Evolutionary conservation across 2,113 vertebrate species (phyloP).

Genomic region (Xenus cinereus): DNA sequence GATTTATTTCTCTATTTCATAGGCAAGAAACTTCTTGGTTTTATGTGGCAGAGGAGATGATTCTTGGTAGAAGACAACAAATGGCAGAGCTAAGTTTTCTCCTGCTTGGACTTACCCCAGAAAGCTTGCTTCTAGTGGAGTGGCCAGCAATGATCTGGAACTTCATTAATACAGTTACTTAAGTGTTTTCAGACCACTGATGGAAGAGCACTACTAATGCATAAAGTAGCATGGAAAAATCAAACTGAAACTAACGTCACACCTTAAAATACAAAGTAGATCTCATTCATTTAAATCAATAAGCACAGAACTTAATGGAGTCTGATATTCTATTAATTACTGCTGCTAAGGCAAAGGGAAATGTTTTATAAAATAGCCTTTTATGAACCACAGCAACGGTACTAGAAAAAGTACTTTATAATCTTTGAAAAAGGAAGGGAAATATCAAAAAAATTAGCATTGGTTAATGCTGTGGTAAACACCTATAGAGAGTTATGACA

Average conservation of each 20-base stretch:
- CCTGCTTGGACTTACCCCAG: not conserved
- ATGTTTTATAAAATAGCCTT: not conserved
- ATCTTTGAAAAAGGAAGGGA: not conserved
- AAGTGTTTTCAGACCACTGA: not conserved
- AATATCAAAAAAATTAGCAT: not conserved
- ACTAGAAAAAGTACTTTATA: not conserved
- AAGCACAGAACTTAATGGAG: not conserved
- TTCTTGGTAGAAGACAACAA: not conserved
- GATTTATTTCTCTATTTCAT: not conserved
- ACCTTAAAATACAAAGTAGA: not conserved
- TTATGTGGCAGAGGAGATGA: not conserved
- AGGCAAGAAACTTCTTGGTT: not conserved
- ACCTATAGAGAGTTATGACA: not conserved
- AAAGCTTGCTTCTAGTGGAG: not conserved
- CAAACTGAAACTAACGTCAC: not conserved
- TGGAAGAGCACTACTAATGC: not conserved
- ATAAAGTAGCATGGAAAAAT: not conserved
- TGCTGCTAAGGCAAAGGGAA: not conserved
- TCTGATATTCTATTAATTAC: not conserved
- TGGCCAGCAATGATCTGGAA: not conserved
- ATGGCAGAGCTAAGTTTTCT: not conserved
- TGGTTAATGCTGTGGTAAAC: not conserved
- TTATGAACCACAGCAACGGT: not conserved
- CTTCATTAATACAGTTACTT: not conserved
- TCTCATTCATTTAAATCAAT: not conserved